Evolutionary conservation across 2,888 invertebrate genomes (phyloP), one percentile per base, ranked within the genome.

Genomic region (Labia minor): DNA sequence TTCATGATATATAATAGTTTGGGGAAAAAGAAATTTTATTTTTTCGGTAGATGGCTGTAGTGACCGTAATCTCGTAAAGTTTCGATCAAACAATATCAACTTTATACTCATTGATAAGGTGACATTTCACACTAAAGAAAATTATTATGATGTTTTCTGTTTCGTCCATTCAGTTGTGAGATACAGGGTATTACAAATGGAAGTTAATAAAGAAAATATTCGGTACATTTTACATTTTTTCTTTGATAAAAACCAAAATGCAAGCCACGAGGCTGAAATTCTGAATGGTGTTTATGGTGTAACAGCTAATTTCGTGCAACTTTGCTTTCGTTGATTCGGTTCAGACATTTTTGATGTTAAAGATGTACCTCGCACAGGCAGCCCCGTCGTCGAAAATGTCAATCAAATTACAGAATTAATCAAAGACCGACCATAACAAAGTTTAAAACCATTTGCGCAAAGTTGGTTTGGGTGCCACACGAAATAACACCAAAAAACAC

Each of bases 391-490:
- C n/a, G n/a, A n/a, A n/a, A n/a, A n/a, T n/a, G n/a, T 33, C 11
- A 11, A 33, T 33, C 6, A 33, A 33, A 33, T 33, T 11, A 33
- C 33, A 33, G 33, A 33, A 33, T 8, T 33, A 11, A 33, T 33
- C 33, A 11, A 33, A 33, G 33, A 33, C 71, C 21, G 62, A 4
- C 33, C 62, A 65, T 6, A 68, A 66, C 26, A 66, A 16, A 16
- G 62, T 37, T 66, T 68, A 21, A 21, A 66, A 68, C 49, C 62
- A 64, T 64, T 37, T 64, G 14, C 10, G 61, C n/a, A 66, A 64
- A 21, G 64, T 64, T 49, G 66, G 66, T 66, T 49, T 70, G 68
- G 68, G 65, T 68, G 11, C 68, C 66, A 64, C 67, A 69, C 20
- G 19, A 70, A 21, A 65, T 68, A 64, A 69, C 67, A 3, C 66